phyloP scores from a whole-genome alignment of 2,113 vertebrate genomes.

The Erinaceus europaeus region DNA sequence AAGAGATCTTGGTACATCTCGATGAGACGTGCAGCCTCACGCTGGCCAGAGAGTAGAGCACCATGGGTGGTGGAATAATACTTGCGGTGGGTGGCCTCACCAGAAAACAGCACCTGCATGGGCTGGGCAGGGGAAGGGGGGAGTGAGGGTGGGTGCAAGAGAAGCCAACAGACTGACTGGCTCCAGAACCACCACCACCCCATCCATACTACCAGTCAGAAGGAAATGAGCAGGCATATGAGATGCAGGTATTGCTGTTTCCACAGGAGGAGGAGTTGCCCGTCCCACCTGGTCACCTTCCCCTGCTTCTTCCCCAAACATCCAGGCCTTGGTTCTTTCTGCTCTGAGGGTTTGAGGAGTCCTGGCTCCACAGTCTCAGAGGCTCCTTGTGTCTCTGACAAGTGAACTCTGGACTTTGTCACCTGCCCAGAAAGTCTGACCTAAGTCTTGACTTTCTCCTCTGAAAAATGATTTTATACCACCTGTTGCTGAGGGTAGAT shows the following conservation, averaged over 20 bases:
- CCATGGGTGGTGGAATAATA: conserved; percentile 99
- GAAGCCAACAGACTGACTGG: not conserved
- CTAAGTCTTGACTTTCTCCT: conserved; percentile 34
- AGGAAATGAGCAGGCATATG: not conserved
- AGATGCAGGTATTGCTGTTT: conserved; percentile 19
- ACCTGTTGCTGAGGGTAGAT: not conserved
- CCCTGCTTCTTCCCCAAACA: conserved; percentile 30
- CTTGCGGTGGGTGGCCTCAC: conserved; percentile 98
- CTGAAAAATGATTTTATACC: not conserved
- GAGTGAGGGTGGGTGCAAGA: not conserved
- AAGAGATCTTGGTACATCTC: conserved; percentile 97
- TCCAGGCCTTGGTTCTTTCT: not conserved
- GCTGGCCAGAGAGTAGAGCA: conserved; percentile 98
- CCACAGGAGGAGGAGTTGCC: not conserved
- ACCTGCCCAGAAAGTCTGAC: too few species aligned
- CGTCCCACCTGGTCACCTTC: not conserved
- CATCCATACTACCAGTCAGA: not conserved
- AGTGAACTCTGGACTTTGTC: not conserved
- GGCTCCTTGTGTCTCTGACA: not conserved
- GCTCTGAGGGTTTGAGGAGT: not conserved
- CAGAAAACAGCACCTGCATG: conserved; percentile 98
- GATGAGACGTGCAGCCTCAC: conserved; percentile 92
- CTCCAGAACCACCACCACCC: not conserved
- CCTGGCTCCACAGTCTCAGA: not conserved
- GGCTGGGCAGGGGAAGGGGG: conserved; percentile 80